phyloP scores from a whole-genome alignment of 2,797 vertebrate species.

The Melanotaenia nigrans region DNA sequence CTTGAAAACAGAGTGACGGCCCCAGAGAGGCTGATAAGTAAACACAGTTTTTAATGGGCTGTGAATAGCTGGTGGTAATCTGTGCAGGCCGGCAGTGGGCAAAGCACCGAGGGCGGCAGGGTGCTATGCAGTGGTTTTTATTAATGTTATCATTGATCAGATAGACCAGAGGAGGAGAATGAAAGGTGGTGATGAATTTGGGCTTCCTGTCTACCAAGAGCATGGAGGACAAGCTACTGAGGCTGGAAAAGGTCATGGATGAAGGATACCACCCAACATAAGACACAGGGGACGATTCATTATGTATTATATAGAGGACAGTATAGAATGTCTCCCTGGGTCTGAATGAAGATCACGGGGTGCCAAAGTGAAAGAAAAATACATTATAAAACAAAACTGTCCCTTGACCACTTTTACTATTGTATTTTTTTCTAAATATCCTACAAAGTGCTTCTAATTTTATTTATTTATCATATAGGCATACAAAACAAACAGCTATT shows the following conservation, averaged over 20 bases:
- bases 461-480: no score
- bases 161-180: constrained; percentile 75
- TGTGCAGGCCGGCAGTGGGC: constrained; percentile 63
- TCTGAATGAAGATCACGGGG: constrained; percentile 54
- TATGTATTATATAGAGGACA: constrained; percentile 54
- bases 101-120: constrained; percentile 69
- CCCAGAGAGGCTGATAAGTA: constrained; percentile 82
- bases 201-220: constrained; percentile 65
- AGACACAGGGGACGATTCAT: constrained; percentile 63
- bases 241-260: constrained; percentile 72
- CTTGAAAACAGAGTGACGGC: constrained; percentile 79
- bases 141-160: constrained; percentile 85
- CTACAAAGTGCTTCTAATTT: background rate
- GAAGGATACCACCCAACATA: constrained; percentile 68
- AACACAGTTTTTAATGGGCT: constrained; percentile 84
- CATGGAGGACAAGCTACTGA: constrained; percentile 65
- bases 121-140: constrained; percentile 78
- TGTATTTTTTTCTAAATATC: background rate
- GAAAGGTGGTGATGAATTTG: constrained; percentile 79
- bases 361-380: constrained; percentile 31
- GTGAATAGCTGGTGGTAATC: constrained; percentile 80
- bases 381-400: constrained; percentile 15
- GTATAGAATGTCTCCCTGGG: constrained; percentile 31
- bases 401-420: constrained; percentile 8
- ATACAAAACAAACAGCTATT: background rate